Conservation (phyloP, 1,140 invertebrate species). For the Tetramorium parvispinum region DNA sequence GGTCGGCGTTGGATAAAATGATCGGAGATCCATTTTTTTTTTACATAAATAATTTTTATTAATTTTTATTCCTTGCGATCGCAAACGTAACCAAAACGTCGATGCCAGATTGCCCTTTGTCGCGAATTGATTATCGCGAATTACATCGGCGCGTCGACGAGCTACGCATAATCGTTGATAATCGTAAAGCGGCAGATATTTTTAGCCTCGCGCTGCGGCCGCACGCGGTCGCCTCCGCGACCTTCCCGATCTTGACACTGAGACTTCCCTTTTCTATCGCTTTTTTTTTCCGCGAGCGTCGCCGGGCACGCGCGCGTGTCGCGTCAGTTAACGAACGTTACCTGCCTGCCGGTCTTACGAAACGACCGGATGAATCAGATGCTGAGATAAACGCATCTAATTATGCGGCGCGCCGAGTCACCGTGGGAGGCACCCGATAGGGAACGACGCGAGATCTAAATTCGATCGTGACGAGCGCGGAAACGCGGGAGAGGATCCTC, state of each 20-base stretch:
- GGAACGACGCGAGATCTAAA: background rate
- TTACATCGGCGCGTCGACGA: background rate
- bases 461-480: background rate
- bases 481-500: too few relatives aligned
- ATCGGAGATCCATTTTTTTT: background rate
- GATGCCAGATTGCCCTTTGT: background rate
- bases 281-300: conserved; percentile 24
- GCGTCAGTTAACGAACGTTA: conserved; percentile 19
- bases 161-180: conserved; percentile 42
- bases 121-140: background rate
- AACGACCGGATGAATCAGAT: conserved; percentile 50
- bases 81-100: background rate
- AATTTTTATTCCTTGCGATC: too few relatives aligned
- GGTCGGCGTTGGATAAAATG: background rate
- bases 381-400: conserved; percentile 27
- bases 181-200: conserved; percentile 37
- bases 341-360: conserved; percentile 33
- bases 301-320: background rate
- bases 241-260: conserved; percentile 57
- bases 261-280: conserved; percentile 53
- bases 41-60: too few relatives aligned
- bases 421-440: background rate
- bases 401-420: conserved; percentile 2
- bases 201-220: conserved; percentile 45
- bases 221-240: conserved; percentile 48